Conservation (phyloP, 2,113 vertebrate species). For the Entomyzon cyanotis region DNA sequence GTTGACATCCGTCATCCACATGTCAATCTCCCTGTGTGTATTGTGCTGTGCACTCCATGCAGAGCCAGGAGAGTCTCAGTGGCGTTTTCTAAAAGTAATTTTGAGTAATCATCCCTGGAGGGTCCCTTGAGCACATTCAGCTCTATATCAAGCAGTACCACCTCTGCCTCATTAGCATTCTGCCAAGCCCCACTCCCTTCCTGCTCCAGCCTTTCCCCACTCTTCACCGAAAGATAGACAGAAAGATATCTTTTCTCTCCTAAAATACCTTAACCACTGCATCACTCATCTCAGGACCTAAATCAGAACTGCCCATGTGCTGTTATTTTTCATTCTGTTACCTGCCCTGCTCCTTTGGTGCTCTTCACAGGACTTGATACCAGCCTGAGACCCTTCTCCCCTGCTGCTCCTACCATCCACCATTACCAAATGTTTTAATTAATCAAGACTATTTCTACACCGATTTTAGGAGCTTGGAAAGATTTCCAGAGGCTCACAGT, state of each 20-base stretch:
- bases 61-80: background rate
- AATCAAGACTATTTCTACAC: background rate
- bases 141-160: background rate
- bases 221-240: background rate
- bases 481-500: background rate
- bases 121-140: background rate
- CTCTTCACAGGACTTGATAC: background rate
- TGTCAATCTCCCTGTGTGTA: background rate
- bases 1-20: background rate
- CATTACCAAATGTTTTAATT: background rate
- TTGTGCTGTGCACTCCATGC: rapidly evolving
- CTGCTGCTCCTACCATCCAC: background rate
- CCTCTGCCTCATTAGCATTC: background rate
- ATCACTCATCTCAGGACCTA: background rate
- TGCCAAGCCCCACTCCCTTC: rapidly evolving
- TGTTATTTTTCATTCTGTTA: background rate
- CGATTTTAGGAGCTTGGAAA: background rate
- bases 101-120: slow-evolving; percentile 10
- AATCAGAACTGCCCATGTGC: background rate
- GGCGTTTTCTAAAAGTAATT: background rate
- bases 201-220: background rate
- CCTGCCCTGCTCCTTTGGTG: background rate
- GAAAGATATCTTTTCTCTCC: background rate
- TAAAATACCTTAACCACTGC: background rate
- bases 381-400: background rate